Evolutionary conservation across 2,888 invertebrate genomes (phyloP).

Genomic region (Drosophila tanythrix): DNA sequence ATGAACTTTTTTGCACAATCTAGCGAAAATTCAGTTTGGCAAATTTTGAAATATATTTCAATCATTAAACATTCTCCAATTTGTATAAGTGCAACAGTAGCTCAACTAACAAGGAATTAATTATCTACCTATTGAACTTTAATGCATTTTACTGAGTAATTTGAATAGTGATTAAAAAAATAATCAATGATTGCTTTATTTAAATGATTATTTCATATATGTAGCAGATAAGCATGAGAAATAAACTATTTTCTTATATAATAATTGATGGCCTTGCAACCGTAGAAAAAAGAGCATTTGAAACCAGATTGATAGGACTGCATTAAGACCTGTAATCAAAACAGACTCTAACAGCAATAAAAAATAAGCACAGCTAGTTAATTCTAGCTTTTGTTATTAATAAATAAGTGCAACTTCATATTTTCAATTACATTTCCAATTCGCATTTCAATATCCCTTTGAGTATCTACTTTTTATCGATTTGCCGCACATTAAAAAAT

Average conservation of each 20-base stretch:
- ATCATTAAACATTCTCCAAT: not conserved
- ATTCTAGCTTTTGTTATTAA: not conserved
- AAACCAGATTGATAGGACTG: not conserved
- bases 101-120: too few species aligned
- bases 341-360: not conserved
- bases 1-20: not conserved
- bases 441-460: not conserved
- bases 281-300: not conserved
- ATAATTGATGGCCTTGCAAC: too few species aligned
- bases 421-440: not conserved
- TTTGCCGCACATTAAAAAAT: conserved; percentile 15
- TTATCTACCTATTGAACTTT: too few species aligned
- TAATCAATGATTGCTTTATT: not conserved
- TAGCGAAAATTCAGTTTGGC: too few species aligned
- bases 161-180: not conserved
- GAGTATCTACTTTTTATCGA: conserved; percentile 25
- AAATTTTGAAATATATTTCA: not conserved
- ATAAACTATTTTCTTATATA: too few species aligned
- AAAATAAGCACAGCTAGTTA: not conserved
- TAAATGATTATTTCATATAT: not conserved
- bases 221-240: not conserved
- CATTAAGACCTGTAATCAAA: not conserved
- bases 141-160: too few species aligned
- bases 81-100: not conserved
- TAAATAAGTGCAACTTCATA: not conserved